Percentiles rank a stretch among this genome's conserved stretches.
These are phyloP conservation scores for Sterna hirundo DNA, from an alignment of 2,113 vertebrate species.

Conservation along the genomic window DNA sequence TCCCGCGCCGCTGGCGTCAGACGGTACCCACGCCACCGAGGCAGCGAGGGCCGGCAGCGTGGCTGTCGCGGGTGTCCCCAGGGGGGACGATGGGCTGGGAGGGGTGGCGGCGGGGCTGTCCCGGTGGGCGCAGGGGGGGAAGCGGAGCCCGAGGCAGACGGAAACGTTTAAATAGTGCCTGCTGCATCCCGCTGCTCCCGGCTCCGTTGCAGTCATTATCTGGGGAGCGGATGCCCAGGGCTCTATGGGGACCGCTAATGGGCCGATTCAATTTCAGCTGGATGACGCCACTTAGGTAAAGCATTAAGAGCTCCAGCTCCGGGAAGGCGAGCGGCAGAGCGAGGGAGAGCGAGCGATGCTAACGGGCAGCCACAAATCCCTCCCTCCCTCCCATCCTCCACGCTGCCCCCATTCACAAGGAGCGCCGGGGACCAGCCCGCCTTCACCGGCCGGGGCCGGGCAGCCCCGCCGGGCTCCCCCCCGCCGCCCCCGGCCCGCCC, in stretches of 20 bases:
- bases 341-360: constrained; percentile 45
- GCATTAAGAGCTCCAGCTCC: constrained; percentile 77
- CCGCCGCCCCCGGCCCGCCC: neutral
- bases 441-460: constrained; percentile 53
- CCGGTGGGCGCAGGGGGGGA: neutral
- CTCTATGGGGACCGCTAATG: constrained; percentile 80
- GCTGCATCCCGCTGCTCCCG: constrained; percentile 43
- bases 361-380: constrained; percentile 56
- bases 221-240: constrained; percentile 76
- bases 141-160: neutral
- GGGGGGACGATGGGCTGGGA: neutral
- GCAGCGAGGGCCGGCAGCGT: neutral
- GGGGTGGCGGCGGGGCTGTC: neutral
- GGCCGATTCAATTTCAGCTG: constrained; percentile 77
- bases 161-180: constrained; percentile 47
- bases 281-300: constrained; percentile 81
- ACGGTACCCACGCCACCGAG: neutral
- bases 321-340: constrained; percentile 65
- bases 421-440: constrained; percentile 48
- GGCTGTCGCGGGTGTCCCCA: neutral
- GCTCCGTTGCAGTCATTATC: constrained; percentile 65
- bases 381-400: constrained; percentile 49
- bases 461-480: neutral
- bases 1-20: neutral
- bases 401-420: constrained; percentile 69